Conservation (phyloP, 2,888 invertebrate genomes). For the Steinernema carpocapsae region DNA sequence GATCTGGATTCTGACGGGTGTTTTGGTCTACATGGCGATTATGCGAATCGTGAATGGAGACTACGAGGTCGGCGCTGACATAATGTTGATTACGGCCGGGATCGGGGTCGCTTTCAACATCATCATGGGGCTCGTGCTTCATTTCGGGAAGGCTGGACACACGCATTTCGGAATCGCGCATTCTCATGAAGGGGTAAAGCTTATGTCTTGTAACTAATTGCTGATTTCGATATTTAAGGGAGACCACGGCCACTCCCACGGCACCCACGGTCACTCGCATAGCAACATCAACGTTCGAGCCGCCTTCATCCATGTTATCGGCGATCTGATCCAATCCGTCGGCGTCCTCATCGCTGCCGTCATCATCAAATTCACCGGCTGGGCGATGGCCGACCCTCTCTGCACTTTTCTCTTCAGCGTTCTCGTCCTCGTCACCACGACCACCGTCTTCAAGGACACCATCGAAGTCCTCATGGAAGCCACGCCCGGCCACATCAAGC, state of each 20-base stretch:
- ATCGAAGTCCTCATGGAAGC: slow-evolving; percentile 70
- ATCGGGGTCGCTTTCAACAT: slow-evolving; percentile 90
- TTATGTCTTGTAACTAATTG: background rate
- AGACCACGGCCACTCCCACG: slow-evolving; percentile 39
- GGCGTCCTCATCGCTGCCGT: slow-evolving; percentile 90
- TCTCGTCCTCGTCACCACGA: slow-evolving; percentile 72
- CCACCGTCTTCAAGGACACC: slow-evolving; percentile 61
- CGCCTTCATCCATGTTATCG: slow-evolving; percentile 92
- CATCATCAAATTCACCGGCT: slow-evolving; percentile 77
- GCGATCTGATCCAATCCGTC: slow-evolving; percentile 91
- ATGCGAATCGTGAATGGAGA: slow-evolving; percentile 80
- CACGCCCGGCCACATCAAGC: slow-evolving; percentile 74
- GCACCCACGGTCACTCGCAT: slow-evolving; percentile 40
- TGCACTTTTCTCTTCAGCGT: slow-evolving; percentile 95
- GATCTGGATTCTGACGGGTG: slow-evolving; percentile 95
- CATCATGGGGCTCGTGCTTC: slow-evolving; percentile 73
- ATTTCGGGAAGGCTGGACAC: slow-evolving; percentile 53
- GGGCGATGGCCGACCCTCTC: slow-evolving; percentile 91
- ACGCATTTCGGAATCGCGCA: slow-evolving; percentile 51
- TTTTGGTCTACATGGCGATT: slow-evolving; percentile 91
- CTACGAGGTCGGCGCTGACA: slow-evolving; percentile 83
- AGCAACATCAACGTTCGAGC: slow-evolving; percentile 78
- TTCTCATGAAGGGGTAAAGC: slow-evolving; percentile 35
- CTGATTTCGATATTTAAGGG: too few relatives aligned
- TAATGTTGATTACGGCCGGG: slow-evolving; percentile 86